phyloP scores from a whole-genome alignment of 2,113 vertebrate species.

The Miniopterus natalensis region DNA sequence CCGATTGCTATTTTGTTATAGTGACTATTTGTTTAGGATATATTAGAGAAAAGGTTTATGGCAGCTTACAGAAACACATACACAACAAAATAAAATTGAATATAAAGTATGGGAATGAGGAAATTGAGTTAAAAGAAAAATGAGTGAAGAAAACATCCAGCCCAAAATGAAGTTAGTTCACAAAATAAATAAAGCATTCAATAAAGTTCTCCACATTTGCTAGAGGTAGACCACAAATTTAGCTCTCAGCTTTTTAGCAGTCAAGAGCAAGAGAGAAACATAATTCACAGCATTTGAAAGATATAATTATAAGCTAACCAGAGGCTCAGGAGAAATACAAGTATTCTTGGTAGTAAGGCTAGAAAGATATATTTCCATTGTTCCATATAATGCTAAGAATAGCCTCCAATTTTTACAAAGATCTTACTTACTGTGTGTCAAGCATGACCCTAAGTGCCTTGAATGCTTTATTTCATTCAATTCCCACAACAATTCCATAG shows the following conservation, averaged over 20 bases:
- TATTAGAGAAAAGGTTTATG: constrained; percentile 37
- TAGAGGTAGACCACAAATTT: constrained; percentile 56
- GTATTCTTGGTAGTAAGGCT: constrained; percentile 1
- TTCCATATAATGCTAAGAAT: background rate
- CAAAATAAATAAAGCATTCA: constrained; percentile 64
- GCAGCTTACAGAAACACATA: constrained; percentile 56
- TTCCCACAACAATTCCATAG: background rate
- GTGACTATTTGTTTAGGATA: constrained; percentile 50
- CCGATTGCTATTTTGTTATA: constrained; percentile 22
- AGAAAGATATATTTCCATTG: constrained; percentile 19
- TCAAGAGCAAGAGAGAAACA: constrained; percentile 51
- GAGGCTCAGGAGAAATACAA: constrained; percentile 17
- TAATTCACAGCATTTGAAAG: background rate
- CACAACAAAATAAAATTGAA: constrained; percentile 63
- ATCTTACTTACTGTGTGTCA: background rate
- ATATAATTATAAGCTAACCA: constrained; percentile 36
- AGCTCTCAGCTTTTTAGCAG: constrained; percentile 13
- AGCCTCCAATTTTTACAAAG: constrained; percentile 1
- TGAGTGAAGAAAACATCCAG: constrained; percentile 43
- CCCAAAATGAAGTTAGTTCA: constrained; percentile 61
- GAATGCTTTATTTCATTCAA: constrained; percentile 3
- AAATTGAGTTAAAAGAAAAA: constrained; percentile 74
- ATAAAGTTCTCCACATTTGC: constrained; percentile 38
- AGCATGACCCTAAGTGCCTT: background rate
- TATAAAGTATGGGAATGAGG: constrained; percentile 64